These are phyloP conservation scores for Drosophila tani DNA, from an alignment of 1,140 invertebrate genomes.

Conservation along the genomic window DNA sequence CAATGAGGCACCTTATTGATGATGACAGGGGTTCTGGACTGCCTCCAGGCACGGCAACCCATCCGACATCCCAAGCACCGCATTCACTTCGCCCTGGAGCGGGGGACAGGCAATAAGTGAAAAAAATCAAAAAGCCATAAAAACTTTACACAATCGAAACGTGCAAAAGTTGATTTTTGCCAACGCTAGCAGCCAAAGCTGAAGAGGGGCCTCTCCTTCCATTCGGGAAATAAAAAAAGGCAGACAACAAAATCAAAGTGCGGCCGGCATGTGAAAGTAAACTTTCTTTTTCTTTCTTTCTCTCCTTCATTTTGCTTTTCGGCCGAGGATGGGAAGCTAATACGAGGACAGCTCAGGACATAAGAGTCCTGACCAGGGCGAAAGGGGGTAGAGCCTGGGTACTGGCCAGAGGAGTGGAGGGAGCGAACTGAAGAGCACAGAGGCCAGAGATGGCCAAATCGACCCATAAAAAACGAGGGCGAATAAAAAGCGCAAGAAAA, in stretches of 20 bases:
- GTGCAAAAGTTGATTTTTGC: slow-evolving; percentile 83
- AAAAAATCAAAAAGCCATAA: slow-evolving; percentile 84
- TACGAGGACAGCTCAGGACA: slow-evolving; percentile 49
- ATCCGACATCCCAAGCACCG: neutral
- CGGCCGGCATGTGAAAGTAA: slow-evolving; percentile 71
- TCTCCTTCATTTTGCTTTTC: slow-evolving; percentile 21
- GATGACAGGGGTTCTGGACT: slow-evolving; percentile 36
- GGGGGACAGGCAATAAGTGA: slow-evolving; percentile 73
- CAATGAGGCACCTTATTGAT: slow-evolving; percentile 53
- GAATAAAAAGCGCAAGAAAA: slow-evolving; percentile 80
- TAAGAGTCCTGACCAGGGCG: slow-evolving; percentile 7
- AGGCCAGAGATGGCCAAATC: slow-evolving; percentile 46
- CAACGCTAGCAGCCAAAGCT: slow-evolving; percentile 70
- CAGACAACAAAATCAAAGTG: slow-evolving; percentile 80
- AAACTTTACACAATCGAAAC: slow-evolving; percentile 84
- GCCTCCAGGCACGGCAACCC: slow-evolving; percentile 8
- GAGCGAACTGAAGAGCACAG: slow-evolving; percentile 1
- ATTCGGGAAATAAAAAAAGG: slow-evolving; percentile 25
- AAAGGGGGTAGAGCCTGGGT: neutral
- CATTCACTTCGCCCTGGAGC: slow-evolving; percentile 1
- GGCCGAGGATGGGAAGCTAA: slow-evolving; percentile 32
- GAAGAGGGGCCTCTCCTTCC: slow-evolving; percentile 16
- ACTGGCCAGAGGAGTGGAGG: slow-evolving; percentile 1
- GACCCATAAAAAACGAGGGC: slow-evolving; percentile 71
- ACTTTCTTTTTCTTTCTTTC: slow-evolving; percentile 52